Evolutionary conservation across 1,140 invertebrate species (phyloP).

Genomic region (Drosophila equinoxialis): DNA sequence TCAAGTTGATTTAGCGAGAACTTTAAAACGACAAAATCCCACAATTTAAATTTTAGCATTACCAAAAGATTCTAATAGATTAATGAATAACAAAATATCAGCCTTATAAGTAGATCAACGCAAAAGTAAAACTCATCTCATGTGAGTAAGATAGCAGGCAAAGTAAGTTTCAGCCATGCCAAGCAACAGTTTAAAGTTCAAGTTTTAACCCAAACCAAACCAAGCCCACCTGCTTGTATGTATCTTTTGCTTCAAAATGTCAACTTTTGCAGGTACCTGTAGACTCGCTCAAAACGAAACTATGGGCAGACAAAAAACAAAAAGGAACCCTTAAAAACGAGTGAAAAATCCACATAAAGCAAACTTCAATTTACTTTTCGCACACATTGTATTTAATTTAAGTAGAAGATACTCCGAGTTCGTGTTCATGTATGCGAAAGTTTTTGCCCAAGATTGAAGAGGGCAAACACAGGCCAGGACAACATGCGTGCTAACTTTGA

Average conservation of each 20-base stretch:
- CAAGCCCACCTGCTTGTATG: neutral
- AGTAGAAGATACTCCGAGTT: constrained; percentile 65
- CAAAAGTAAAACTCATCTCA: too few relatives aligned
- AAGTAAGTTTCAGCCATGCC: constrained; percentile 25
- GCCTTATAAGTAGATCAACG: too few relatives aligned
- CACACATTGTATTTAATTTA: constrained; percentile 80
- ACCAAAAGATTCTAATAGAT: too few relatives aligned
- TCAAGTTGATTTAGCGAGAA: constrained; percentile 1
- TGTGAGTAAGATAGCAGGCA: neutral
- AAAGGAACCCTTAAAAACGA: constrained; percentile 28
- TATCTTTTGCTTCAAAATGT: constrained; percentile 25
- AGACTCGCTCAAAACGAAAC: constrained; percentile 50
- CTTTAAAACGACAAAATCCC: neutral
- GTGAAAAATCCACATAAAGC: constrained; percentile 68
- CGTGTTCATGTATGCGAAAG: constrained; percentile 50
- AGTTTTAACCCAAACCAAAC: constrained; percentile 4
- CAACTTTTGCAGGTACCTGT: constrained; percentile 38
- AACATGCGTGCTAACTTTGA: constrained; percentile 67
- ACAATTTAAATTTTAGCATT: too few relatives aligned
- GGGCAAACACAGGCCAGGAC: constrained; percentile 22
- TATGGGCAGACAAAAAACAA: constrained; percentile 6
- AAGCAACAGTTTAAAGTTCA: constrained; percentile 48
- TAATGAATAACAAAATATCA: too few relatives aligned
- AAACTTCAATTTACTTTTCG: constrained; percentile 78
- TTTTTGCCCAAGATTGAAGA: constrained; percentile 9